These are phyloP conservation scores for Geotrupes spiniger DNA, from an alignment of 2,888 invertebrate genomes.

Conservation along the genomic window DNA sequence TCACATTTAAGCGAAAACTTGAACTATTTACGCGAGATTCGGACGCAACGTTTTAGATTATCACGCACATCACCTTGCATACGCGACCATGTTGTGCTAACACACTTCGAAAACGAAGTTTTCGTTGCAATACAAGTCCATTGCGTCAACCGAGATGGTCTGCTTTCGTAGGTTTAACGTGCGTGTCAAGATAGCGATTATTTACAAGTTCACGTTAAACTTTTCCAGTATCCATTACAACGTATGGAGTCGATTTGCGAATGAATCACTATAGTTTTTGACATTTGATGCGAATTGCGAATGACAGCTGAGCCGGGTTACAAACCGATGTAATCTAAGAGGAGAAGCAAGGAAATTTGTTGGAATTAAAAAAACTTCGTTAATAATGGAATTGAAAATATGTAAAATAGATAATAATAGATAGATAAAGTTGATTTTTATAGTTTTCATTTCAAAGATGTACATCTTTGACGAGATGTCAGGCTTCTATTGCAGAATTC, in stretches of 20 bases:
- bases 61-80: constrained; percentile 15
- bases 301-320: constrained; percentile 13
- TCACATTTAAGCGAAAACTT: constrained; percentile 19
- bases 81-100: constrained; percentile 21
- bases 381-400: no score
- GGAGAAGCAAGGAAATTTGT: no score
- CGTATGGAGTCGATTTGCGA: constrained; percentile 16
- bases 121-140: constrained; percentile 14
- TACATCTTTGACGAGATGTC: no score
- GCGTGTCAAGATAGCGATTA: no score
- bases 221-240: background rate
- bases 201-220: no score
- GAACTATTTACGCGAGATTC: constrained; percentile 9
- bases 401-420: no score
- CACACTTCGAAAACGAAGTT: constrained; percentile 17
- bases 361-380: no score
- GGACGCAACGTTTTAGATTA: constrained; percentile 14
- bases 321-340: background rate
- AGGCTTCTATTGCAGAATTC: no score
- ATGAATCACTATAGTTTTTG: constrained; percentile 18
- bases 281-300: constrained; percentile 14
- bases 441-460: no score
- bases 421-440: no score
- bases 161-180: no score
- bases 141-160: background rate